Base-by-base conservation (phyloP, 2,888 invertebrate genomes). In the Andrena praecox region DNA sequence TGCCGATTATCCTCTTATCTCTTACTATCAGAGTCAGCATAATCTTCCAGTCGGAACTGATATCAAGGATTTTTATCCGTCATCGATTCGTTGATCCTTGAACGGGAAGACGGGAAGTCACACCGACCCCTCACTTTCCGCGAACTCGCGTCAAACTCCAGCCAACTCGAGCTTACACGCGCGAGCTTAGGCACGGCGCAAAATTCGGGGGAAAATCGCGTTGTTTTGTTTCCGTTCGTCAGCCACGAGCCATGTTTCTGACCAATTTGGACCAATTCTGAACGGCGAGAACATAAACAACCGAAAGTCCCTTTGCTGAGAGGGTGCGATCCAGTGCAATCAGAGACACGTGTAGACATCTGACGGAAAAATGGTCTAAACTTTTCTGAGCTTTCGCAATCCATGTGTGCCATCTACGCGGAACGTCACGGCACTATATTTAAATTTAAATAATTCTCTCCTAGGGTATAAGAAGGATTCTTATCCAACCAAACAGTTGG, bases 21-120 rank as follows among this genome's bases (percentile, higher is more conserved):
- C 82, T 89, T 89, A 88, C 88, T 86, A 79, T 84, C 42, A 80
- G 70, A 62, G 68, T 16, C 56, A 81, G 60, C 89, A 89, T 88
- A 78, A 54, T 85, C 64, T 68, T 69, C 59, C 59, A 24, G 31
- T 50, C 1, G 10, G 31, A 54, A 75, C 74, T 50, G 10, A n/a
- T 42, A 16, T 64, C 54, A 69, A 66, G n/a, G 24, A 71, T 16
- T 12, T 67, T 67, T 71, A 59, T 33, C 79, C 64, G 42, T 83
- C 72, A 77, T 72, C 29, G 62, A 80, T 33, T 67, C 56, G 1
- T 27, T 54, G 50, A 29, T 80, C n/a, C n/a, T 20, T 12, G 16
- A 12, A 33, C 2, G 7, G 35, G 50, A 2, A n/a, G 16, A 33
- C 6, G 5, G 35, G 48, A 2, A 20, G 8, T 54, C 10, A 7